Base-by-base conservation (phyloP, 2,113 vertebrate species). In the Stigmatopora argus region DNA sequence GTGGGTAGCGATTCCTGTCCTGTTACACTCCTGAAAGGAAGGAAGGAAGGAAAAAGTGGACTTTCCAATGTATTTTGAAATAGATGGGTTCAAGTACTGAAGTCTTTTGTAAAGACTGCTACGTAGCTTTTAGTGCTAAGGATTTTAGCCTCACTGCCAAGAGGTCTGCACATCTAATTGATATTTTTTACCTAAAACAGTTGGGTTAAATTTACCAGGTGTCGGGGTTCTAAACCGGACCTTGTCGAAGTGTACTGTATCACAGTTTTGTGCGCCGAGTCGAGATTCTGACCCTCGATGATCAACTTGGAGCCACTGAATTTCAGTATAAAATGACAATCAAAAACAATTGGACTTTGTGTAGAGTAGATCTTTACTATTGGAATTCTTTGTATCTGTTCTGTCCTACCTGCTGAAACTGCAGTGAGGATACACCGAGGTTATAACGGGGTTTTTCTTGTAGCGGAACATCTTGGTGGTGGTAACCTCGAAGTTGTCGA, bases 261-360 rank as follows among this genome's bases (percentile, higher is more conserved):
- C 4, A 80, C 65, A 0, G 84, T 81, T 0, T 77, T 85, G 73
- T 88, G 90, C 0, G 87, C 90, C 0, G 93, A 94, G 76, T 94
- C 89, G 73, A 99, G 88, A 86, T 95, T 90, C 52, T 82, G 81
- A 63, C 97, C 96, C 0, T 14, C 35, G 71, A 99, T 84, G 61
- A 90, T 90, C 64, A 99, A 76, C 7, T 64, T 85, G 2, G 93
- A 96, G 64, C 93, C 94, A 3, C 97, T 98, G 41, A 0, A 66
- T 53, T n/a, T n/a, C 31, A 52, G 45, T 26, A 52, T 8, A 11
- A 35, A 52, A 9, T 35, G 38, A 19, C 3, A 73, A 66, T 72
- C 46, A 17, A 74, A 19, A 5, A 60, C 26, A 13, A 26, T 1
- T 23, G 26, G 1, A 13, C 26, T 31, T 15, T 31, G 15, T 13